Evolutionary conservation across 1,140 invertebrate species (phyloP), one percentile per base, ranked within the genome.

Genomic region (Leptinotarsa lineolata): DNA sequence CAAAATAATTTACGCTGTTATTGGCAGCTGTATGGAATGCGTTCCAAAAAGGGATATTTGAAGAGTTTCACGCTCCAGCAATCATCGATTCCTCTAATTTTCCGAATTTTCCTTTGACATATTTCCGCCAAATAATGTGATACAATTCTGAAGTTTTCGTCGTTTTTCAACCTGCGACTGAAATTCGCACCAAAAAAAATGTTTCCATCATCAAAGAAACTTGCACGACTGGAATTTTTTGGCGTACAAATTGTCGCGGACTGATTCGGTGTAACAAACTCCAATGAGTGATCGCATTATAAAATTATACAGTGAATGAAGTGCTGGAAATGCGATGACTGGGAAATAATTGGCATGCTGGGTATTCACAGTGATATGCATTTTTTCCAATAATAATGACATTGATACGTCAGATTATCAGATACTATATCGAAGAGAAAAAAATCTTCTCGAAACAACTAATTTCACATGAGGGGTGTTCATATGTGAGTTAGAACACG

Each of bases 81-180:
- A n/a, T 54, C 48, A 54, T n/a, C n/a, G 48, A 54, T 54, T 54
- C 2, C 48, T 54, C 48, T 54, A 54, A 54, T 54, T 54, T 54
- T 54, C 48, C 48, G 48, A 54, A 54, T 54, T 54, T 54, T 54
- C 48, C 48, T 54, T 54, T 54, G 48, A 54, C 15, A 54, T 54
- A 54, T 54, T 54, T 54, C 48, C 48, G 48, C 48, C 48, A 13
- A 13, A n/a, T 54, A 54, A 54, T 54, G 48, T 54, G 48, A 54
- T 54, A 54, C 48, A 54, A 54, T 54, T 54, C 15, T 54, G 48
- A 18, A 54, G 6, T 54, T 54, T 54, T 8, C 48, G 15, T 54
- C 6, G n/a, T 18, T 16, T 54, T 54, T 54, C n/a, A 16, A 8
- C 6, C 2, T 2, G 5, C 48, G 6, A 54, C 16, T 16, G 48